A percentile compares a stretch with the other conserved stretches of the same genome.
These are phyloP conservation scores for Rhopalosiphum nymphaeae DNA, from an alignment of 2,888 invertebrate species.

Conservation along the genomic window DNA sequence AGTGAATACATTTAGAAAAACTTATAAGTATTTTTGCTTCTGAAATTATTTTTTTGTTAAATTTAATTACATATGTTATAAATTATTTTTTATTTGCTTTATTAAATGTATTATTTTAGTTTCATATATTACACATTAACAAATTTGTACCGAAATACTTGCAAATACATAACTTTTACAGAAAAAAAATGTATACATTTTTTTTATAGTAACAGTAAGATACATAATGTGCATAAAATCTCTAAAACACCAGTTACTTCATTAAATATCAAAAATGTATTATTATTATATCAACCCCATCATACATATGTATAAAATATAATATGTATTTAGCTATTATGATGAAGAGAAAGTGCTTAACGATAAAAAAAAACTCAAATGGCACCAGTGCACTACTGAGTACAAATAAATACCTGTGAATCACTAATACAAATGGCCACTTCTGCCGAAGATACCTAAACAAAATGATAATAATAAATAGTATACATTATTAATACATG, in stretches of 20 bases:
- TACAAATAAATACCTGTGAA: background rate
- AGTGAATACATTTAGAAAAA: too few relatives aligned
- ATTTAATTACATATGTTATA: too few relatives aligned
- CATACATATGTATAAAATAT: background rate
- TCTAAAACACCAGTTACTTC: background rate
- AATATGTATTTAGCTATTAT: background rate
- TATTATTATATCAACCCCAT: background rate
- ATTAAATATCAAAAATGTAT: background rate
- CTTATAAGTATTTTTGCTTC: too few relatives aligned
- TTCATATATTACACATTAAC: too few relatives aligned
- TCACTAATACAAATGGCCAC: background rate
- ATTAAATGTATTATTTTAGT: too few relatives aligned
- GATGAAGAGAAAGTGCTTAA: background rate
- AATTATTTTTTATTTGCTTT: too few relatives aligned
- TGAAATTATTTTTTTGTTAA: too few relatives aligned
- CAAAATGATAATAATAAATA: background rate
- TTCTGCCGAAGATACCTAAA: background rate
- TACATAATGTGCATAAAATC: background rate
- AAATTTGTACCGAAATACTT: too few relatives aligned
- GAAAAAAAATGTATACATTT: too few relatives aligned
- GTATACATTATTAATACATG: background rate
- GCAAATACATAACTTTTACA: too few relatives aligned
- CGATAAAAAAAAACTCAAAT: background rate
- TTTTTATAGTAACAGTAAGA: background rate
- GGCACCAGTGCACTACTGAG: background rate